phyloP scores from a whole-genome alignment of 2,888 invertebrate genomes.

The Limulus polyphemus region DNA sequence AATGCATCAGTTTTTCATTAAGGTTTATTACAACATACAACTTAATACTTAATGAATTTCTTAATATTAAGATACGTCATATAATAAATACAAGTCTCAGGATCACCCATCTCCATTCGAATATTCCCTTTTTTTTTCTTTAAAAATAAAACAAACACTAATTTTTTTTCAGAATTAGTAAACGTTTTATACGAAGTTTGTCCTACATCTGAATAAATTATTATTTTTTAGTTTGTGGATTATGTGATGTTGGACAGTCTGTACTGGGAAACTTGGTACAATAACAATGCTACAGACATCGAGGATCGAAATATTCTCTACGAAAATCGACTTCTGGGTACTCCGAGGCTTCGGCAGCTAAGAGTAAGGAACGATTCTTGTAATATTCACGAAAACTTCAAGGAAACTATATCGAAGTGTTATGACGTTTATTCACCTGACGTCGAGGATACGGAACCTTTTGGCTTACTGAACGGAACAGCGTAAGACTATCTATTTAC shows the following conservation, averaged over 20 bases:
- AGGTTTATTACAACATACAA: too few relatives aligned
- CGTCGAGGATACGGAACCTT: conserved; percentile 44
- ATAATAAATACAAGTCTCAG: too few relatives aligned
- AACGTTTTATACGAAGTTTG: too few relatives aligned
- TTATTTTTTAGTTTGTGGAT: conserved; percentile 39
- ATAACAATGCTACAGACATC: conserved; percentile 20
- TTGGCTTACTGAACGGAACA: conserved; percentile 39
- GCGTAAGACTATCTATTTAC: conserved; percentile 34
- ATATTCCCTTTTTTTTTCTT: too few relatives aligned
- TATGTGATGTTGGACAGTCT: conserved; percentile 44
- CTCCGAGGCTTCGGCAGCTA: conserved; percentile 45
- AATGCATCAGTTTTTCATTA: too few relatives aligned
- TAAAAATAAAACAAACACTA: too few relatives aligned
- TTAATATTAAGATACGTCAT: too few relatives aligned
- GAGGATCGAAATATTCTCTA: conserved; percentile 40
- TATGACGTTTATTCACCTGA: conserved; percentile 44
- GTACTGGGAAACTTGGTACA: conserved; percentile 47
- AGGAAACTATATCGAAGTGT: conserved; percentile 48
- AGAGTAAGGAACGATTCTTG: conserved; percentile 50
- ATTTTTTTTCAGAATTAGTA: too few relatives aligned
- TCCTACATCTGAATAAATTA: too few relatives aligned
- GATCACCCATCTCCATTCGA: too few relatives aligned
- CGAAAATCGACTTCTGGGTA: conserved; percentile 49
- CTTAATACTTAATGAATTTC: too few relatives aligned
- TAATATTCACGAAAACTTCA: conserved; percentile 49